Percentiles rank a stretch among this genome's conserved stretches.
These are phyloP conservation scores for Drosophila busckii DNA, from an alignment of 1,140 invertebrate genomes.

Conservation along the genomic window DNA sequence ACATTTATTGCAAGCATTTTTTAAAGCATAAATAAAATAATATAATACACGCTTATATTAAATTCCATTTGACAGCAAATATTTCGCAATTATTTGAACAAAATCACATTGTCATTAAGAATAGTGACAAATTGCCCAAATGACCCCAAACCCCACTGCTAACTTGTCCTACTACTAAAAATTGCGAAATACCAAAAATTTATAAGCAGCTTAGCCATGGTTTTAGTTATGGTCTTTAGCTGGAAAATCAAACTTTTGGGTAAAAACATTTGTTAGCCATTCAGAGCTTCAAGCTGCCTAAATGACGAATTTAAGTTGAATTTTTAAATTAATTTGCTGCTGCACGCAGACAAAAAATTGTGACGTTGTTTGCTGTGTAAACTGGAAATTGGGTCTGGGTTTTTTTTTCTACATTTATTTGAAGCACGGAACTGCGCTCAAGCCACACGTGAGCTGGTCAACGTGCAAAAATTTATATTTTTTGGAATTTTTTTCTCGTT, in stretches of 20 bases:
- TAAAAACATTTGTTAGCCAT: constrained; percentile 34
- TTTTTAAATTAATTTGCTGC: constrained; percentile 61
- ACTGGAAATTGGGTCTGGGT: constrained; percentile 11
- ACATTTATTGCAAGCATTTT: too few species aligned
- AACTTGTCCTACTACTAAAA: neutral
- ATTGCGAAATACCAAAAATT: constrained; percentile 21
- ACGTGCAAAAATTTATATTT: constrained; percentile 23
- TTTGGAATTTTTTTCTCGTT: constrained; percentile 30
- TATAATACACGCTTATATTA: too few species aligned
- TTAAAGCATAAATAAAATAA: too few species aligned
- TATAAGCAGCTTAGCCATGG: constrained; percentile 36
- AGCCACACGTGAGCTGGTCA: constrained; percentile 45
- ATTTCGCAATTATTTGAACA: too few species aligned
- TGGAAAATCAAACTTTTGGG: neutral
- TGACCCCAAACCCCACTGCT: constrained; percentile 1
- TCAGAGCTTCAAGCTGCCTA: constrained; percentile 37
- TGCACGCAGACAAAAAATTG: constrained; percentile 25
- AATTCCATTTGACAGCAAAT: too few species aligned
- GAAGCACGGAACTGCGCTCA: neutral
- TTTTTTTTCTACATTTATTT: constrained; percentile 13
- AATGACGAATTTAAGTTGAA: too few species aligned
- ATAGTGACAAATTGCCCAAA: constrained; percentile 4
- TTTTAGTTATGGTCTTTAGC: constrained; percentile 8
- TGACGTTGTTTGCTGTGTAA: constrained; percentile 33
- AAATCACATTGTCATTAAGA: too few species aligned